These are phyloP conservation scores for Micromussa lordhowensis DNA, from an alignment of 92 coral and sea anemone genomes.

Conservation along the genomic window DNA sequence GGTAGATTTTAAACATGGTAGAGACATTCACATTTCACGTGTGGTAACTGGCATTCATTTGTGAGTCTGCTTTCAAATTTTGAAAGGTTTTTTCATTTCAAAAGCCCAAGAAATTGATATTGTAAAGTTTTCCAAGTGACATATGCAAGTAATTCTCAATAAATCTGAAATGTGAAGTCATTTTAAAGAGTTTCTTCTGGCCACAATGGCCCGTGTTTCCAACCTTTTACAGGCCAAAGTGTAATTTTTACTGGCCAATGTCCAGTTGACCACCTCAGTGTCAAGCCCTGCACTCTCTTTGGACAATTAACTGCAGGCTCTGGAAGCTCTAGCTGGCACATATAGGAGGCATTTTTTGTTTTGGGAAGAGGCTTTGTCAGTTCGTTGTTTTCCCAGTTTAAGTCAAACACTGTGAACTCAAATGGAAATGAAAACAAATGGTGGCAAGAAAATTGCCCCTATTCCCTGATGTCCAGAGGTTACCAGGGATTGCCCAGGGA, in stretches of 20 bases:
- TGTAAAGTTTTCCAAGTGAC: constrained; percentile 28
- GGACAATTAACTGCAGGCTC: no score
- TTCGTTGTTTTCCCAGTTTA: no score
- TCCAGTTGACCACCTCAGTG: constrained; percentile 38
- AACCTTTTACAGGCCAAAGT: constrained; percentile 37
- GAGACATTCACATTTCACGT: background rate
- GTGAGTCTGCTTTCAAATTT: constrained; percentile 38
- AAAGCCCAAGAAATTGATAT: constrained; percentile 38
- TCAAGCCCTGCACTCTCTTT: background rate
- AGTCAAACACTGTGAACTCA: no score
- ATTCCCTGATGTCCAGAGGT: no score
- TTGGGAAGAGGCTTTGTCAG: no score
- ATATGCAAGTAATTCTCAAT: constrained; percentile 11
- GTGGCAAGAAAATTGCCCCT: no score
- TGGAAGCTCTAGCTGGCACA: no score
- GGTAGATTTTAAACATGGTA: background rate
- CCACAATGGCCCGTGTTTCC: constrained; percentile 39
- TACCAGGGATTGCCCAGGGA: no score
- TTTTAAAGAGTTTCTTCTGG: constrained; percentile 38
- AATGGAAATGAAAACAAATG: no score
- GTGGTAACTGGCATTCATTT: constrained; percentile 28
- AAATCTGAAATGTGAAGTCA: constrained; percentile 32
- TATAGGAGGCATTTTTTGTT: no score
- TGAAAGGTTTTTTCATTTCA: constrained; percentile 35
- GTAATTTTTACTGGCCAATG: constrained; percentile 37